A percentile compares a stretch with the other conserved stretches of the same genome.
Conservation (phyloP, 2,113 vertebrate species). For the Dicaeum eximium region DNA sequence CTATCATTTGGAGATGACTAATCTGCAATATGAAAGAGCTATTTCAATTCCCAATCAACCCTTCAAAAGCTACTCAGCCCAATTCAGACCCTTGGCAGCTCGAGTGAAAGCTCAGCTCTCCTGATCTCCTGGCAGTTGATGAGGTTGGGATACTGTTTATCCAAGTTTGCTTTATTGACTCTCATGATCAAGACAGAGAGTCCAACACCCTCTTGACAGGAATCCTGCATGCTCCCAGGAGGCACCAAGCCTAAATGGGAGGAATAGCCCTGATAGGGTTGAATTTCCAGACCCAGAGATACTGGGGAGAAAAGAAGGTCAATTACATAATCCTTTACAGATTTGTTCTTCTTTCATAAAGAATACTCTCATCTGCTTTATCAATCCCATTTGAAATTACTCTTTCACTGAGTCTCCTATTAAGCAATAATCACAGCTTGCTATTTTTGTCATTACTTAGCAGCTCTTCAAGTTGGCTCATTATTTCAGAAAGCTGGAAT, state of each 20-base stretch:
- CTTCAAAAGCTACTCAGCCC: not conserved
- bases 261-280: not conserved
- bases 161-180: not conserved
- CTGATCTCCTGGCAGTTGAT: not conserved
- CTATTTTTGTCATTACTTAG: constrained; percentile 57
- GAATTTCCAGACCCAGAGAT: not conserved
- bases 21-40: constrained; percentile 1
- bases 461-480: constrained; percentile 10
- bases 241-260: not conserved
- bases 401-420: constrained; percentile 18
- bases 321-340: not conserved
- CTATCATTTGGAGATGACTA: not conserved
- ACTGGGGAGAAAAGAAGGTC: not conserved
- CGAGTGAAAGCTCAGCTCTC: not conserved
- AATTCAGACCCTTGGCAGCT: constrained; percentile 1
- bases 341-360: not conserved
- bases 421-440: constrained; percentile 53
- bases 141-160: not conserved
- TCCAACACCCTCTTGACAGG: not conserved
- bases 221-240: not conserved
- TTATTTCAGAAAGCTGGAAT: constrained; percentile 2
- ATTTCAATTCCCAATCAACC: constrained; percentile 3
- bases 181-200: not conserved
- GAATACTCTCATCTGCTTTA: constrained; percentile 1
- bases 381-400: not conserved